Evolutionary conservation across 2,888 invertebrate species (phyloP), one percentile per base, ranked within the genome.

Genomic region (Eremobia ochroleuca): DNA sequence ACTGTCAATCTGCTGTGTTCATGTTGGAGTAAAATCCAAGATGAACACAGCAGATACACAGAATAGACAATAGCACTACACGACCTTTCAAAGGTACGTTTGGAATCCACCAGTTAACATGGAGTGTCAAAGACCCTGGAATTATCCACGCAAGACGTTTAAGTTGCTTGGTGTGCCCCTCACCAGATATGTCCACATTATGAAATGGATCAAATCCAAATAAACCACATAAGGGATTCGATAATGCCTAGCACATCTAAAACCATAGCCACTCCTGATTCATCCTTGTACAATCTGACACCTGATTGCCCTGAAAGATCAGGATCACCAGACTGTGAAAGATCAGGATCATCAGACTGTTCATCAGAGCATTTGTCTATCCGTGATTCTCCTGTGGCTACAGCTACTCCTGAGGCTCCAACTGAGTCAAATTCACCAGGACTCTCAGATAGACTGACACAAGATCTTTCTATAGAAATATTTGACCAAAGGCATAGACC

Each of bases 391-490:
- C n/a, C 25, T n/a, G 25, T 64, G 15, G n/a, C 64, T 64, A n/a
- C 64, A n/a, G 64, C n/a, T 40, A 64, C n/a, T 13, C 64, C n/a
- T n/a, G 37, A 64, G n/a, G n/a, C 37, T 64, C 37, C 15, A 25
- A 64, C n/a, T 64, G 67, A 67, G 34, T 2, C 49, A 67, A 67
- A 49, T 49, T 67, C 49, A 49, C 25, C 34, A 67, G 67, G 49
- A 34, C 25, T 49, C 9, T 49, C 31, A 49, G 49, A 65, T 65
- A 43, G 13, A 66, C 28, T 46, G 6, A 31, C 21, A 52, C 52
- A 25, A 40, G 40, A 40, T 40, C 40, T 9, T 40, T 40, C 40
- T 11, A 9, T 40, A 9, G 40, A 40, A 40, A 40, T 1, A 40
- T 11, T 40, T 11, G 11, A 11, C 40, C 40, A 40, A 11, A 40